Evolutionary conservation across 1,140 invertebrate genomes (phyloP).

Genomic region (Cotesia glomerata): DNA sequence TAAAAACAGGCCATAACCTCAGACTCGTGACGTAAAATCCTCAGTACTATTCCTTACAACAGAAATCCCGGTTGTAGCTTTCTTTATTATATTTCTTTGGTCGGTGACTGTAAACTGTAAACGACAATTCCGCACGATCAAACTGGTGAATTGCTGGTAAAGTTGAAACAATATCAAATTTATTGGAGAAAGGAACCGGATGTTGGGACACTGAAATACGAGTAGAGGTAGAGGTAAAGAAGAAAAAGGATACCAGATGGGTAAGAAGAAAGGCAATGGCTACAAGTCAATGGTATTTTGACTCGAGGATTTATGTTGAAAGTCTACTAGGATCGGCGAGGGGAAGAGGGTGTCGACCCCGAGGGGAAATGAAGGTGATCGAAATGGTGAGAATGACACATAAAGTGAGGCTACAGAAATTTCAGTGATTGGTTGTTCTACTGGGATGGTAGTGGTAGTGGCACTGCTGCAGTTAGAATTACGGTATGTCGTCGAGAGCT

Average conservation of each 20-base stretch:
- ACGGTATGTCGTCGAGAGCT: neutral
- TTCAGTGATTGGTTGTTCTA: no score
- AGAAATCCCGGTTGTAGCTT: slow-evolving; percentile 33
- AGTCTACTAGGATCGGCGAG: slow-evolving; percentile 6
- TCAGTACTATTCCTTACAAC: no score
- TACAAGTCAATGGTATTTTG: slow-evolving; percentile 39
- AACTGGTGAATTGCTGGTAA: slow-evolving; percentile 45
- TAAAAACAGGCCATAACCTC: no score
- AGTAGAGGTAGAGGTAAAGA: slow-evolving; percentile 3
- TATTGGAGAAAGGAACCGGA: slow-evolving; percentile 45
- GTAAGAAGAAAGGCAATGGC: slow-evolving; percentile 13
- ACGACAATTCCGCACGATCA: slow-evolving; percentile 10
- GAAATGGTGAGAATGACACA: no score
- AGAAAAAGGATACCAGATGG: slow-evolving; percentile 22
- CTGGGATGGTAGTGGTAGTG: no score
- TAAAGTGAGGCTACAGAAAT: no score
- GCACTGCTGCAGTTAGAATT: no score
- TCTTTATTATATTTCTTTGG: slow-evolving; percentile 21
- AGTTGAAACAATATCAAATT: slow-evolving; percentile 58
- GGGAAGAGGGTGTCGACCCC: slow-evolving; percentile 43
- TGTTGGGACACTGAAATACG: slow-evolving; percentile 37
- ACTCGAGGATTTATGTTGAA: slow-evolving; percentile 47
- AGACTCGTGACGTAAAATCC: no score
- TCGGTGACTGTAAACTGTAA: neutral
- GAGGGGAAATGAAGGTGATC: neutral